Conservation (phyloP, 1,140 invertebrate genomes). For the Drosophila leontia region DNA sequence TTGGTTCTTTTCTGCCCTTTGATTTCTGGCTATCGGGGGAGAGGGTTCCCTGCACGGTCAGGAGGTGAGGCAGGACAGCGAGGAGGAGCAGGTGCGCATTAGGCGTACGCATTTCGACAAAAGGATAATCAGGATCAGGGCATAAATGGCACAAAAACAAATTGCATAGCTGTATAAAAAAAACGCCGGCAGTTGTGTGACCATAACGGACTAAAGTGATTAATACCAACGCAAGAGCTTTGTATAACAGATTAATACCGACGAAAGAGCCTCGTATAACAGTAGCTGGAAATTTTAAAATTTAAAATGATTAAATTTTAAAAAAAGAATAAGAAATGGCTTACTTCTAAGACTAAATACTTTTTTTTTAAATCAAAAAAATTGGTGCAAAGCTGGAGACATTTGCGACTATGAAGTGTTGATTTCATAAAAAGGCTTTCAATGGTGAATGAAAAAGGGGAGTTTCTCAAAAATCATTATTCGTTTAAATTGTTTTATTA, state of each 20-base stretch:
- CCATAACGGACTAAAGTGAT: not conserved
- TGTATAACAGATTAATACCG: not conserved
- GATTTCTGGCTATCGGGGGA: constrained; percentile 86
- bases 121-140: constrained; percentile 29
- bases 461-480: not conserved
- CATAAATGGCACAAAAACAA: constrained; percentile 53
- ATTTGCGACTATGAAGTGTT: not conserved
- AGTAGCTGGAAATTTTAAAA: not conserved
- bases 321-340: too few species aligned
- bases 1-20: constrained; percentile 84
- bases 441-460: not conserved
- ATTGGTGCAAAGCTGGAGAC: not conserved
- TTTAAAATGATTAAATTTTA: not conserved
- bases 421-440: not conserved
- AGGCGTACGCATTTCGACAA: constrained; percentile 44
- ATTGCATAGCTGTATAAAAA: constrained; percentile 36
- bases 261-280: not conserved
- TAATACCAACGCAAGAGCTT: not conserved
- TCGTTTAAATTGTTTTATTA: not conserved
- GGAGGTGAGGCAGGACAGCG: constrained; percentile 35
- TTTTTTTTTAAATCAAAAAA: not conserved
- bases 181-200: constrained; percentile 28
- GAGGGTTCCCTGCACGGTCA: constrained; percentile 81
- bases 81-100: constrained; percentile 33
- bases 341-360: not conserved